Conservation (phyloP, 2,888 invertebrate genomes). For the Mesochorus sp. region DNA sequence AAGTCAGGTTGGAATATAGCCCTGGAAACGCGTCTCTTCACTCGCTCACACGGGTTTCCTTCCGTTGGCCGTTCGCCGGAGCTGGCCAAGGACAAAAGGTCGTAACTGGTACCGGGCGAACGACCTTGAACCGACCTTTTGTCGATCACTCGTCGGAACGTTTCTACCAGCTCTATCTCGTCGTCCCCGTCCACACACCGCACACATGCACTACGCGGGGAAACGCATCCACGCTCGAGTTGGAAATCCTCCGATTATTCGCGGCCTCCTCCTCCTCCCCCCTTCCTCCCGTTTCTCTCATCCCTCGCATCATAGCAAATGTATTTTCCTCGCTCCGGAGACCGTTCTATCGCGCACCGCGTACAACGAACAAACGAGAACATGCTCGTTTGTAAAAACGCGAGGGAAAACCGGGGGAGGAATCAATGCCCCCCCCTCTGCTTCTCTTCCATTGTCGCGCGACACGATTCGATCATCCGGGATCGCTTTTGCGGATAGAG, state of each 20-base stretch:
- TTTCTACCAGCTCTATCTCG: not conserved
- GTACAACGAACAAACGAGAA: not conserved
- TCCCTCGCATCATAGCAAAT: not conserved
- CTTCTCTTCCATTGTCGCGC: too few relatives aligned
- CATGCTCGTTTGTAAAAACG: not conserved
- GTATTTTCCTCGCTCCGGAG: slow-evolving; percentile 22
- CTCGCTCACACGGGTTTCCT: slow-evolving; percentile 13
- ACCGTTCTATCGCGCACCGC: not conserved
- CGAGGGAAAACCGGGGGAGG: not conserved
- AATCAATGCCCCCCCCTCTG: slow-evolving; percentile 24
- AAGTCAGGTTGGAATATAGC: slow-evolving; percentile 38
- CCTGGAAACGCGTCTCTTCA: slow-evolving; percentile 11
- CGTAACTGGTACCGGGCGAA: not conserved
- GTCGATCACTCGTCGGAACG: not conserved
- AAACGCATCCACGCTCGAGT: slow-evolving; percentile 46
- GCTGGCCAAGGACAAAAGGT: too few relatives aligned
- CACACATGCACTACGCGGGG: not conserved
- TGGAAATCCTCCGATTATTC: slow-evolving; percentile 53
- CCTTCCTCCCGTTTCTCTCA: not conserved
- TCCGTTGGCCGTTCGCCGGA: too few relatives aligned
- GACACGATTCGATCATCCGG: slow-evolving; percentile 1
- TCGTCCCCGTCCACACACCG: not conserved
- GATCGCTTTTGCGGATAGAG: not conserved
- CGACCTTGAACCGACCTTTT: not conserved
- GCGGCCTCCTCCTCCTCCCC: slow-evolving; percentile 30